phyloP scores from a whole-genome alignment of 2,113 vertebrate genomes.

The Tragulus kanchil region DNA sequence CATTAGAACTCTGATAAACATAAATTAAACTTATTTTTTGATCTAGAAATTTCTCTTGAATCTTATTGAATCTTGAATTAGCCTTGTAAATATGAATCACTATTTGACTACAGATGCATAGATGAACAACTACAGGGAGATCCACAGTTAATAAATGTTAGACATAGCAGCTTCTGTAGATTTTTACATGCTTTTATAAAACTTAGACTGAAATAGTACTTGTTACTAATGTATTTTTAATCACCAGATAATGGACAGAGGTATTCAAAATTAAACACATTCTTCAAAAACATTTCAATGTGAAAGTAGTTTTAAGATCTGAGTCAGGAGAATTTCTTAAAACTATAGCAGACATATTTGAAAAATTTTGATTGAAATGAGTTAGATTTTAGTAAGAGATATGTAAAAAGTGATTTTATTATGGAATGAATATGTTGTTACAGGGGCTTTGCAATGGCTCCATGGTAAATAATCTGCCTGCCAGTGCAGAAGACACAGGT shows the following conservation, averaged over 20 bases:
- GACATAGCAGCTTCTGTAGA: not conserved
- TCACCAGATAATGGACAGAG: not conserved
- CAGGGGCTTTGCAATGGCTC: not conserved
- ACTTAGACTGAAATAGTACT: not conserved
- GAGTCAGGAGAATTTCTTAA: not conserved
- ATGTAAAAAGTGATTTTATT: not conserved
- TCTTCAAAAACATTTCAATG: not conserved
- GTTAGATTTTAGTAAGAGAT: not conserved
- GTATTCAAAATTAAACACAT: not conserved
- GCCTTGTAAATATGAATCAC: not conserved
- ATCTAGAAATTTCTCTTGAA: not conserved
- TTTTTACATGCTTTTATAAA: not conserved
- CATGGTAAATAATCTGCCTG: not conserved
- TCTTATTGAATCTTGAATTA: not conserved
- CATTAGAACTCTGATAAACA: not conserved
- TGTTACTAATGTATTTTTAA: slow-evolving; percentile 22
- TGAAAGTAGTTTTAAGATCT: not conserved
- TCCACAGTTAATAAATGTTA: not conserved
- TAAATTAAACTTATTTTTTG: not conserved
- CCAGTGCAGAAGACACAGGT: not conserved
- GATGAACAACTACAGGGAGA: not conserved
- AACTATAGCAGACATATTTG: not conserved
- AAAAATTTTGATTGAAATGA: not conserved
- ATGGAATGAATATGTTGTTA: not conserved
- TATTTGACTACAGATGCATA: not conserved